Conservation (phyloP, 2,888 invertebrate genomes). For the Patella caerulea region DNA sequence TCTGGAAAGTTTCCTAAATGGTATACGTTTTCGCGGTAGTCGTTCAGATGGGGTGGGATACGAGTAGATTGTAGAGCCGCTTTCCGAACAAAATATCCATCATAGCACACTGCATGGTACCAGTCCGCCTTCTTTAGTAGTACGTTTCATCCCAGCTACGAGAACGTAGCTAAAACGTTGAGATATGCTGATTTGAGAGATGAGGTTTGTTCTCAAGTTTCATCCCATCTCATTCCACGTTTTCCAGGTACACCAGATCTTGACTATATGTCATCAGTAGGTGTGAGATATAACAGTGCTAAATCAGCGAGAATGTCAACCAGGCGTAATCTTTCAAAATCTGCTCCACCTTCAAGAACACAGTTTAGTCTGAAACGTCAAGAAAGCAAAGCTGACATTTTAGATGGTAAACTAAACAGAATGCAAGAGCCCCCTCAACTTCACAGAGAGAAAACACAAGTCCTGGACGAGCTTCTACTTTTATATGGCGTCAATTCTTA, state of each 20-base stretch:
- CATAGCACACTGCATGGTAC: too few species aligned
- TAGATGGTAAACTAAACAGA: background rate
- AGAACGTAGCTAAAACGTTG: too few species aligned
- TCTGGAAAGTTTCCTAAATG: too few species aligned
- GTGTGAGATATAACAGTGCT: background rate
- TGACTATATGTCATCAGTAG: background rate
- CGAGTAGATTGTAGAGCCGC: too few species aligned
- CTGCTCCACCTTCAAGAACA: background rate
- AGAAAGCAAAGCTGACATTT: background rate
- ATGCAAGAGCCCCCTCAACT: background rate
- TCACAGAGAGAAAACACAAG: background rate
- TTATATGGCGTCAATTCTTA: constrained; percentile 1
- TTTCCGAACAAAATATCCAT: too few species aligned
- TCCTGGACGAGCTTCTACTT: background rate
- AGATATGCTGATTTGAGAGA: too few species aligned
- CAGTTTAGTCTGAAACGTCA: background rate
- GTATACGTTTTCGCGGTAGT: too few species aligned
- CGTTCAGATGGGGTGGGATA: too few species aligned
- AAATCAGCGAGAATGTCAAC: constrained; percentile 6
- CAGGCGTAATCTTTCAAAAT: background rate
- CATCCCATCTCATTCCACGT: too few species aligned
- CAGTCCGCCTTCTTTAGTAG: too few species aligned
- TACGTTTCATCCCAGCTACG: too few species aligned
- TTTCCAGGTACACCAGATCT: background rate
- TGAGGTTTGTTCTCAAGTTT: too few species aligned